These are phyloP conservation scores for Pimpla rufipes DNA, from an alignment of 2,888 invertebrate species.

Conservation along the genomic window DNA sequence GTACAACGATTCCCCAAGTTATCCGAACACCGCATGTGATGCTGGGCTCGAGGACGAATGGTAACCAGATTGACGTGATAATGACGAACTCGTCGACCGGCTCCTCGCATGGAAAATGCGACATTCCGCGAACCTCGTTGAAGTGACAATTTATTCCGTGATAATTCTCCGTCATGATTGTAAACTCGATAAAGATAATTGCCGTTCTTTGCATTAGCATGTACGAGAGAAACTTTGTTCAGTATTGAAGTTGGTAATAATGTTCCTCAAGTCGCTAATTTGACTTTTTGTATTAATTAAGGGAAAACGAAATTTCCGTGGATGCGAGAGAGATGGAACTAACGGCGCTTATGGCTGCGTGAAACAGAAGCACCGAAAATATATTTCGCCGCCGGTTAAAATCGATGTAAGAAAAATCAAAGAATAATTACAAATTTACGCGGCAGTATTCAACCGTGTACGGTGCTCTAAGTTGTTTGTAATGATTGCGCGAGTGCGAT, in stretches of 20 bases:
- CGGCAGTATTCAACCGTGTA: neutral
- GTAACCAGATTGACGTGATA: slow-evolving; percentile 80
- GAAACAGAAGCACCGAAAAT: too few species aligned
- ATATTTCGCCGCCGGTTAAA: too few species aligned
- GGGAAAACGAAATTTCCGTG: too few species aligned
- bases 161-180: neutral
- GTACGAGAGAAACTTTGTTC: neutral
- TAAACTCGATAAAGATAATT: neutral
- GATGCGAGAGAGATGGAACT: too few species aligned
- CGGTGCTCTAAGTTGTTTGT: neutral
- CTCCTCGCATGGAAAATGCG: neutral
- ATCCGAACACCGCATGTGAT: slow-evolving; percentile 73
- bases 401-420: neutral
- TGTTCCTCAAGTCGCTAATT: neutral
- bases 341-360: too few species aligned
- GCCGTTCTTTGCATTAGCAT: neutral
- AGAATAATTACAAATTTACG: neutral
- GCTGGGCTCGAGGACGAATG: slow-evolving; percentile 87
- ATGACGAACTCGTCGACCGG: neutral
- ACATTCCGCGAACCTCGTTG: neutral
- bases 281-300: too few species aligned
- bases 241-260: neutral
- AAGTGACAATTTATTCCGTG: neutral
- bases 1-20: slow-evolving; percentile 71
- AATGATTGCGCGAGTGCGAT: neutral